Conservation (phyloP, 2,888 invertebrate species). For the Clitarchus hookeri region DNA sequence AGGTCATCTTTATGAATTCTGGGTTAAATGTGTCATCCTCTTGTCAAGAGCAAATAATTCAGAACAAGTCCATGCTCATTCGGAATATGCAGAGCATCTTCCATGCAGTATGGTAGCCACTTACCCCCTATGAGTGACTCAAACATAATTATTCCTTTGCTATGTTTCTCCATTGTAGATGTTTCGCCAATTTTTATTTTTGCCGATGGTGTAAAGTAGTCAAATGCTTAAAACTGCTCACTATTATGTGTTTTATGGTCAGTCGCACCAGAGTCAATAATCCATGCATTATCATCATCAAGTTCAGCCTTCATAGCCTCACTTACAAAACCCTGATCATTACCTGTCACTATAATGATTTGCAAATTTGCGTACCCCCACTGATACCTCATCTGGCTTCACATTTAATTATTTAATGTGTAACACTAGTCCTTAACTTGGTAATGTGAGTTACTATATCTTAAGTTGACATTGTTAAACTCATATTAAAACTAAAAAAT, state of each 20-base stretch:
- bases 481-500: constrained; percentile 28
- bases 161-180: constrained; percentile 33
- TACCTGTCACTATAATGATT: constrained; percentile 30
- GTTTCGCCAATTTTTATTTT: constrained; percentile 25
- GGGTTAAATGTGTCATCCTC: constrained; percentile 20
- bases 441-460: constrained; percentile 30
- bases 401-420: constrained; percentile 33
- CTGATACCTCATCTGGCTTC: constrained; percentile 32
- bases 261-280: constrained; percentile 40
- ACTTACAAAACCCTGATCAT: constrained; percentile 33
- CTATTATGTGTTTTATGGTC: constrained; percentile 41
- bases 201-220: constrained; percentile 33
- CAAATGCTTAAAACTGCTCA: constrained; percentile 38
- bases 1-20: constrained; percentile 30
- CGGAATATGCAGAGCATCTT: constrained; percentile 22
- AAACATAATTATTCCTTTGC: too few relatives aligned
- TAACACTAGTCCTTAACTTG: constrained; percentile 31
- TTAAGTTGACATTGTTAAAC: too few relatives aligned
- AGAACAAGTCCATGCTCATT: constrained; percentile 29
- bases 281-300: constrained; percentile 34
- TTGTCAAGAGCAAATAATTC: constrained; percentile 32
- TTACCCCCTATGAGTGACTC: constrained; percentile 32
- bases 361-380: constrained; percentile 32
- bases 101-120: constrained; percentile 39
- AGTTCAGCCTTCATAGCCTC: too few relatives aligned